Evolutionary conservation across 2,797 vertebrate species (phyloP), one percentile per base, ranked within the genome.

Genomic region (Sebastes trivittatus): DNA sequence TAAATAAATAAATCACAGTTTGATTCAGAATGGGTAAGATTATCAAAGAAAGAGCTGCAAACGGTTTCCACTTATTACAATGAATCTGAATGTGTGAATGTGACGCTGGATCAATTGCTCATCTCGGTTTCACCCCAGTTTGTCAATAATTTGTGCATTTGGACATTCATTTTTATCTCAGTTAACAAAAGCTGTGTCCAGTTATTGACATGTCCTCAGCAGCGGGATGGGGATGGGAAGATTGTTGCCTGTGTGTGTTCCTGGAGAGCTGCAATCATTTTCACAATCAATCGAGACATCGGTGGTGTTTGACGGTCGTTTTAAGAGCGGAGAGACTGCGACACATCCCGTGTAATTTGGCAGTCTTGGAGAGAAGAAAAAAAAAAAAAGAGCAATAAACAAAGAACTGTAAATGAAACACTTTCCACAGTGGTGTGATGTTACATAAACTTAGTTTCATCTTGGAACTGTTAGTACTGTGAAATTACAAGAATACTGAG

Each of bases 151-250:
- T 78, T 61, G 11, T 46, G 13, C 61, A n/a, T 76, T 46, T 30
- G 7, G 52, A 46, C 66, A 72, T 52, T 38, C 4, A 36, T 72
- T 72, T 42, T 8, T 49, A 29, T 22, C n/a, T 62, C 22, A 18
- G 20, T 42, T 64, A 58, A 82, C 60, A 42, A 59, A 59, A 55
- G 60, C 55, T 38, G 34, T 59, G 71, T 81, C 49, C 36, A 71
- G 25, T 70, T 82, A 82, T 69, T 73, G 83, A 67, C 61, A 62
- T 60, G 59, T 49, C 77, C 60, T 34, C 46, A 42, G 65, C 64
- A 29, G 61, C 2, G 54, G 36, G 16, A 8, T 59, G 18, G 56
- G 61, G 16, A 8, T 49, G 18, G 56, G 61, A 63, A 14, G 32
- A 23, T 38, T 49, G 32, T 14, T 52, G 55, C 32, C 29, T 52